These are phyloP conservation scores for Siniperca knerii DNA, from an alignment of 2,113 vertebrate genomes.

Conservation along the genomic window DNA sequence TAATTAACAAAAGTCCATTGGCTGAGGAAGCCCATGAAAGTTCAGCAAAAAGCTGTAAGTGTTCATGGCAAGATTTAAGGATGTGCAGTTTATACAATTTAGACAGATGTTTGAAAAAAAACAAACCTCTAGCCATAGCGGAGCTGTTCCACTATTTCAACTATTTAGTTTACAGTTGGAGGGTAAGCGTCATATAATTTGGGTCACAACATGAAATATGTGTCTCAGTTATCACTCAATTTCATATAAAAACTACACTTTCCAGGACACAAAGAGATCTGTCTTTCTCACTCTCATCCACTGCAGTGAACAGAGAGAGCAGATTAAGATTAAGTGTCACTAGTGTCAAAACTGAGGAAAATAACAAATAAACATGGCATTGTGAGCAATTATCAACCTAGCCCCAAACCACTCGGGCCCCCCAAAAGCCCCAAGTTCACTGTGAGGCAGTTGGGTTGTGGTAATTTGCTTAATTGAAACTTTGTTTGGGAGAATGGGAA, in stretches of 20 bases:
- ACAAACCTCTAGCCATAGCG: not conserved
- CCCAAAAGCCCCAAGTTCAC: not conserved
- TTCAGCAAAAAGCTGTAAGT: not conserved
- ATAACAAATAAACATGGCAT: constrained; percentile 4
- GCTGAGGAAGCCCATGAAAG: not conserved
- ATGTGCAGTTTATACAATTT: not conserved
- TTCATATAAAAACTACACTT: not conserved
- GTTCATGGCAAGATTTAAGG: not conserved
- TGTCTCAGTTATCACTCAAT: not conserved
- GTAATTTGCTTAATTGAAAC: not conserved
- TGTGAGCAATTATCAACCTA: not conserved
- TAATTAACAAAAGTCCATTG: not conserved
- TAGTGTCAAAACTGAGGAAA: not conserved
- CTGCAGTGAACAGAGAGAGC: not conserved
- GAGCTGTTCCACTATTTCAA: not conserved
- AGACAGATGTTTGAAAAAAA: not conserved
- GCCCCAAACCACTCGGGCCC: not conserved
- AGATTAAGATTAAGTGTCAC: not conserved
- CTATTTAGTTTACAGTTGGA: not conserved
- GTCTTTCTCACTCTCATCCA: not conserved
- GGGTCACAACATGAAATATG: not conserved
- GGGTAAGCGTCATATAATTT: not conserved
- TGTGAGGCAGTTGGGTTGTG: not conserved
- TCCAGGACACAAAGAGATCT: not conserved
- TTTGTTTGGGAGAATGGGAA: not conserved